phyloP scores from a whole-genome alignment of 2,113 vertebrate species.

The Phyllostomus hastatus region DNA sequence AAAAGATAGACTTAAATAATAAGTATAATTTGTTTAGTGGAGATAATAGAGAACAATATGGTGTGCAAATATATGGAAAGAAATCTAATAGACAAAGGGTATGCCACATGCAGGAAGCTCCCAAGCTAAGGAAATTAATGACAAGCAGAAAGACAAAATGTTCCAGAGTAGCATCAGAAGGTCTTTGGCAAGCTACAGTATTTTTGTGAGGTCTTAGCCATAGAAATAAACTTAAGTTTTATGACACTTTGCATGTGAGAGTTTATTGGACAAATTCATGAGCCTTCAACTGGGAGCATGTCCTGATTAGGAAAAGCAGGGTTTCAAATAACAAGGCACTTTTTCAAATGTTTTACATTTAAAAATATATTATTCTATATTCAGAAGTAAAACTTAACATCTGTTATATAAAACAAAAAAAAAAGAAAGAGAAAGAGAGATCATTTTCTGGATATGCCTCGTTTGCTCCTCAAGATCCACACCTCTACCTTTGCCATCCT shows the following conservation, averaged over 20 bases:
- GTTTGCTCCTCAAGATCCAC: not conserved
- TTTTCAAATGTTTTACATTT: constrained; percentile 14
- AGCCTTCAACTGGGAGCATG: not conserved
- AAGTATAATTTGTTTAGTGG: not conserved
- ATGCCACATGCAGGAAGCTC: not conserved
- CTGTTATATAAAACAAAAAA: not conserved
- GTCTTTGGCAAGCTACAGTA: not conserved
- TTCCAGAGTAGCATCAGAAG: not conserved
- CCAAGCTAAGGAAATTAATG: not conserved
- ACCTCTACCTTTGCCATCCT: too few relatives aligned
- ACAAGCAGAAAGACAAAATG: constrained; percentile 1
- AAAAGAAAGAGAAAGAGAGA: not conserved
- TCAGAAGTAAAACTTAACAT: constrained; percentile 8
- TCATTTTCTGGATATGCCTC: not conserved
- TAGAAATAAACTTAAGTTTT: constrained; percentile 29
- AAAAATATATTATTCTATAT: constrained; percentile 29
- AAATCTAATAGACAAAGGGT: not conserved
- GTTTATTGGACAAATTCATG: not conserved
- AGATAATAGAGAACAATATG: not conserved
- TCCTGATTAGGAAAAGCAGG: not conserved
- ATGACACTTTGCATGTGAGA: not conserved
- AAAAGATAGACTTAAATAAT: not conserved
- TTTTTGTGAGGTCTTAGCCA: not conserved
- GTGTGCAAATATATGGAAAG: not conserved
- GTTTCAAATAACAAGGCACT: not conserved